phyloP scores from a whole-genome alignment of 2,797 vertebrate genomes.

The Fistularia tabacaria region DNA sequence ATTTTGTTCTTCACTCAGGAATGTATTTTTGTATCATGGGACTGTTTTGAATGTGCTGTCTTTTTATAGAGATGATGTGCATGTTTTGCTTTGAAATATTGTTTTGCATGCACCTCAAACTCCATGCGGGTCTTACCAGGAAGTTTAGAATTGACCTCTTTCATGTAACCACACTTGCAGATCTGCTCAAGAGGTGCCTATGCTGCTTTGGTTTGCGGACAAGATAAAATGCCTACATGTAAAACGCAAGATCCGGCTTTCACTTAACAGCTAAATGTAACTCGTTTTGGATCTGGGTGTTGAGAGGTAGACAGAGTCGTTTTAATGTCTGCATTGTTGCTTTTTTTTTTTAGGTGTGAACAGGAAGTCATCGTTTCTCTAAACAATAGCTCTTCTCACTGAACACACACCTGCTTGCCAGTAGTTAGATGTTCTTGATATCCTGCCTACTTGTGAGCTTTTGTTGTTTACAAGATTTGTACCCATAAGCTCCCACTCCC shows the following conservation, averaged over 20 bases:
- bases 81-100: slow-evolving; percentile 23
- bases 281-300: too few species aligned
- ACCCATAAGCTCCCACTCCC: too few species aligned
- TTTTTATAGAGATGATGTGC: slow-evolving; percentile 41
- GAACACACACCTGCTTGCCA: neutral
- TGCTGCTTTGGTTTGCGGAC: neutral
- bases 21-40: slow-evolving; percentile 3
- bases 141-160: slow-evolving; percentile 62
- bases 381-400: neutral
- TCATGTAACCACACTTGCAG: slow-evolving; percentile 49
- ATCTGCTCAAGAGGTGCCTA: slow-evolving; percentile 9
- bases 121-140: slow-evolving; percentile 56
- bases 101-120: slow-evolving; percentile 44
- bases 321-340: neutral
- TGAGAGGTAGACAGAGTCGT: too few species aligned
- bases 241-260: too few species aligned
- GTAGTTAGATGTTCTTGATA: too few species aligned
- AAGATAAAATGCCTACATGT: too few species aligned
- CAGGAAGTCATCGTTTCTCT: neutral
- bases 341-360: neutral
- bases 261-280: too few species aligned
- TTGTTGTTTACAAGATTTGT: too few species aligned
- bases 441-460: too few species aligned
- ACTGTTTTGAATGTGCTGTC: slow-evolving; percentile 19
- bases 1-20: neutral